Base-by-base conservation (phyloP, 2,797 vertebrate genomes). In the Gobionotothen gibberifrons region DNA sequence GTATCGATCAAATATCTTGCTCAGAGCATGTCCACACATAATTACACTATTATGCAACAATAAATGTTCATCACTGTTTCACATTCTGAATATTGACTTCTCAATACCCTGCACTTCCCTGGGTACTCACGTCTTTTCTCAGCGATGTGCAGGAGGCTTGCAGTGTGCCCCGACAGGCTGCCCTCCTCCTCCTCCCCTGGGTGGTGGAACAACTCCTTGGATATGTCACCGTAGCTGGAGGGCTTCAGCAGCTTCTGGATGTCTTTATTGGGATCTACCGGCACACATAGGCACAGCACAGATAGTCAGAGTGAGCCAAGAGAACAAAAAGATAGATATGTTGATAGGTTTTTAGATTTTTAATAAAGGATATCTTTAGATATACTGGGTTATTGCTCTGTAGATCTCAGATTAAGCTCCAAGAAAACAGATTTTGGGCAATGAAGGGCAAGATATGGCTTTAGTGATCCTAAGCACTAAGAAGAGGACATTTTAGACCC, bases 71-170 rank as follows among this genome's bases (percentile, higher is more conserved):
- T 64, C 49, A 42, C 12, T 2, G 26, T 56, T 76, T 49, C 29
- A 70, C 43, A 32, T 16, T 47, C 9, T 42, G 67, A 47, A 40
- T 40, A 44, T 63, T 9, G 6, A 13, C 36, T 40, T 40, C 8
- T 22, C 16, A 47, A 47, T 12, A 10, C 57, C 42, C 0, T 36
- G 32, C 32, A 21, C 57, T 49, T 66, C 26, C 6, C 49, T 47
- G 49, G 15, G 0, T 88, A 97, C 97, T 97, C 89, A 97, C 97
- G 97, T 92, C 97, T 94, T 86, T 95, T 95, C 87, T 98, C 97
- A 0, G 95, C 93, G 87, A 99, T 96, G 88, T 98, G 97, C 88
- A 99, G 95, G 79, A 98, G 94, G 51, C 97, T 93, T 0, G 96
- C 93, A 1, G 92, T 96, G 80, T 96, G 96, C 57, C 95, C 93